Base-by-base conservation (phyloP, 2,113 vertebrate species). In the Bubo bubo region DNA sequence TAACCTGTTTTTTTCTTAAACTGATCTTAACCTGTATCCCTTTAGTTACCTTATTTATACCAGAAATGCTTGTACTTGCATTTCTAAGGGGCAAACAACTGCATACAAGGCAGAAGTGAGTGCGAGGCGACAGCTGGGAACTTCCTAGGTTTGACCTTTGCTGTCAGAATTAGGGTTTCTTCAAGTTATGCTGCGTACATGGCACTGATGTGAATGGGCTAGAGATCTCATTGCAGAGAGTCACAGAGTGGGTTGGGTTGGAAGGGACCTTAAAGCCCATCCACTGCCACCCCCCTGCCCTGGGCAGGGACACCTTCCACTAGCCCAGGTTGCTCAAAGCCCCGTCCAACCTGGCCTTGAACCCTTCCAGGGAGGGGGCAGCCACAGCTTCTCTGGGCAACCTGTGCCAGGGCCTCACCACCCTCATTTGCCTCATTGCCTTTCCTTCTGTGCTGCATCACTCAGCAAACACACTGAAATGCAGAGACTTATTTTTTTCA, bases 381-480 rank as follows among this genome's bases (percentile, higher is more conserved):
- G 20, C 45, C 45, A 47, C 19, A 47, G 20, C 45, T 47, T 4
- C 45, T 47, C 45, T 47, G 45, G 45, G 45, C 45, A 47, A 19
- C 45, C 45, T 19, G 19, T 19, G 45, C 45, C 45, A 47, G 45
- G 4, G 20, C 9, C 45, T 47, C 20, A 21, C 45, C 45, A 9
- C 45, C 45, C 45, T 47, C 45, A 47, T 47, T 47, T 47, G 19
- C 45, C 43, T n/a, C 9, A 1, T 14, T 37, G 50, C 19, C 20
- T 60, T 28, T 28, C 55, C 34, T 49, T n/a, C 53, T 22, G 1
- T 12, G 41, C 34, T 17, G 0, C 4, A 2, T 21, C 30, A 12
- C 52, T 60, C 23, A 21, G 59, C 67, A 60, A 27, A 24, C 27
- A 30, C 22, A 8, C 2, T 23, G 73, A 56, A 22, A 23, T 34